Base-by-base conservation (phyloP, 1,140 invertebrate species). In the Atta colombica region DNA sequence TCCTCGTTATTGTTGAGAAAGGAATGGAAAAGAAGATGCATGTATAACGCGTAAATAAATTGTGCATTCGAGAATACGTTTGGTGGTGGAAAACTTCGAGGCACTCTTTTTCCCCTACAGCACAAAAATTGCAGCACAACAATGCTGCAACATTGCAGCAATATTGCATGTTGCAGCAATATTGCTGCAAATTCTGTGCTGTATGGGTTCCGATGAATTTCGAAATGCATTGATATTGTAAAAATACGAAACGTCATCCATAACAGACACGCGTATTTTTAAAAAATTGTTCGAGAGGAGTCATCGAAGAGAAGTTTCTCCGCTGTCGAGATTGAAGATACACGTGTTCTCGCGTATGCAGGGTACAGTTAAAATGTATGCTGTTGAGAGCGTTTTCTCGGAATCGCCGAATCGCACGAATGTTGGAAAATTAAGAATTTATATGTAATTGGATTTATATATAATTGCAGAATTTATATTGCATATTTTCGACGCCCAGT, bases 1-100 rank as follows among this genome's bases (percentile, higher is more conserved):
- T 89, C 74, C 75, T 89, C 87, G 61, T 88, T 87, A 85, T 74
- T 86, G 81, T 91, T 91, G 85, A 65, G 60, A 81, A 81, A 68
- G 55, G 45, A 72, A 74, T 16, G 71, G 51, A 74, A 68, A 65
- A 35, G 77, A 77, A 55, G 55, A 63, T 65, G 77, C 2, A 16
- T 75, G 25, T 86, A 72, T 51, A 91, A 60, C 61, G 55, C 58
- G 55, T 35, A 35, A 35, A 35, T 35, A 6, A 35, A 35, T 35
- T 35, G 31, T 63, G 87, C 55, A 53, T 88, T 69, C 69, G 51
- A 63, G 51, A 74, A 55, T 31, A 28, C 49, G n/a, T 4, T 68
- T n/a, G 35, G 2, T 68, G 35, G 31, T n/a, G 35, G n/a, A 45
- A 21, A 21, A n/a, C 3, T 18, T 35, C 31, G 18, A 66, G 18